Evolutionary conservation across 2,113 vertebrate species (phyloP).

Genomic region (Oostethus manadensis): DNA sequence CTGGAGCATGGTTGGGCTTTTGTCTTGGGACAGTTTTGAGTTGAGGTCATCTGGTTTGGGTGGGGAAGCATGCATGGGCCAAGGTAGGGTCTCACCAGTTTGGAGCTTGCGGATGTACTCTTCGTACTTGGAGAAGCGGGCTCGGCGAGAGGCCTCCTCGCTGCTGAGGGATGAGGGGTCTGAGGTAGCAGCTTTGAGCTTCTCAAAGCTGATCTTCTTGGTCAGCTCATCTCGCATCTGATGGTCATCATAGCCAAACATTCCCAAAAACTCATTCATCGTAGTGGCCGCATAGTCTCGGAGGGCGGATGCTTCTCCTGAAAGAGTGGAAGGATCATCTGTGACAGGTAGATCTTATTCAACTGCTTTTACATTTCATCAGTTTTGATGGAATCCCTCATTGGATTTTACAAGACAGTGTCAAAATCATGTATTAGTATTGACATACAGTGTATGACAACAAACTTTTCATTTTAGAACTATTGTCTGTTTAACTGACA

Average conservation of each 20-base stretch:
- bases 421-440: too few species aligned
- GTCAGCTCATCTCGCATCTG: conserved; percentile 91
- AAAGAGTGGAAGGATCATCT: conserved; percentile 12
- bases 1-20: conserved; percentile 70
- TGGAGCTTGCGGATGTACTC: conserved; percentile 98
- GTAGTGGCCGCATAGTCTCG: conserved; percentile 94
- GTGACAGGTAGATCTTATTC: not conserved
- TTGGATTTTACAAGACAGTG: too few species aligned
- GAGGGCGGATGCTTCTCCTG: conserved; percentile 88
- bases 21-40: conserved; percentile 77
- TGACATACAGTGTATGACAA: too few species aligned
- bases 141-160: conserved; percentile 84
- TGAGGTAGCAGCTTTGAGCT: conserved; percentile 85
- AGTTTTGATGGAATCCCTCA: too few species aligned
- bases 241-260: conserved; percentile 96
- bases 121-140: conserved; percentile 97
- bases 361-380: not conserved
- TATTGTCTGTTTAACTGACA: too few species aligned
- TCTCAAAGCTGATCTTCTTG: conserved; percentile 95
- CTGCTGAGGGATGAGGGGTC: conserved; percentile 76
- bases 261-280: conserved; percentile 96
- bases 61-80: conserved; percentile 78
- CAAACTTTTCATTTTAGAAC: too few species aligned
- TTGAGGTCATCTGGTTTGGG: conserved; percentile 81
- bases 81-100: conserved; percentile 87